A percentile compares a stretch with the other conserved stretches of the same genome.
phyloP scores from a whole-genome alignment of 2,888 invertebrate genomes.

The Leptinotarsa tumamoca region DNA sequence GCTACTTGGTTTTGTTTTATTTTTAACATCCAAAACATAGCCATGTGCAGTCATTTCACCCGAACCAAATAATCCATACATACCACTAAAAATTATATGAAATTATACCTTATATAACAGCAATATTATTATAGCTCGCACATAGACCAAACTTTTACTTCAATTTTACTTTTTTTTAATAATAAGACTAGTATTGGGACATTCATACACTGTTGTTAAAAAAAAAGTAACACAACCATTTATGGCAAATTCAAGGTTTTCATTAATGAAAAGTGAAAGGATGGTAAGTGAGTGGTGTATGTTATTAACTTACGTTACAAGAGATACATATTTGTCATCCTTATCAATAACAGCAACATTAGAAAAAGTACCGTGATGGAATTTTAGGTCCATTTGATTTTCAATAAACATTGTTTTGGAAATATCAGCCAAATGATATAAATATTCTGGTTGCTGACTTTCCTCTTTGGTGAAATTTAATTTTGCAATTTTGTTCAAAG shows the following conservation, averaged over 20 bases:
- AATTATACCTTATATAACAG: slow-evolving; percentile 7
- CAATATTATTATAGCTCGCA: neutral
- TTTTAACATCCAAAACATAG: slow-evolving; percentile 68
- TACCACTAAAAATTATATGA: slow-evolving; percentile 66
- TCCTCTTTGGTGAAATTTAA: slow-evolving; percentile 57
- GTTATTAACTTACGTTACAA: slow-evolving; percentile 72
- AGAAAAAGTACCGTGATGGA: slow-evolving; percentile 67
- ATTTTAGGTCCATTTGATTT: slow-evolving; percentile 56
- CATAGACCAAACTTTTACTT: neutral
- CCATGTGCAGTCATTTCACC: slow-evolving; percentile 68
- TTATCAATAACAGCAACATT: slow-evolving; percentile 76
- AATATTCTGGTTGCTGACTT: slow-evolving; percentile 52
- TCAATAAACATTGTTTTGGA: slow-evolving; percentile 57
- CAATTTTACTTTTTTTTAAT: no score
- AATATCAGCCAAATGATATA: slow-evolving; percentile 58
- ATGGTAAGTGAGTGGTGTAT: no score
- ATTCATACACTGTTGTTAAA: no score
- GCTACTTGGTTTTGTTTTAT: slow-evolving; percentile 54
- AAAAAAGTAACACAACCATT: no score
- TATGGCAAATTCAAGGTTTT: no score
- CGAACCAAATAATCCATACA: slow-evolving; percentile 70
- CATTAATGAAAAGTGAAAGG: no score
- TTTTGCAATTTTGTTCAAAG: slow-evolving; percentile 58
- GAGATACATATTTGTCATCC: slow-evolving; percentile 75
- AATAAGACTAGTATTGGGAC: no score